Percentiles rank a stretch among this genome's conserved stretches.
Conservation (phyloP, 2,113 vertebrate species). For the Muscicapa adusta region DNA sequence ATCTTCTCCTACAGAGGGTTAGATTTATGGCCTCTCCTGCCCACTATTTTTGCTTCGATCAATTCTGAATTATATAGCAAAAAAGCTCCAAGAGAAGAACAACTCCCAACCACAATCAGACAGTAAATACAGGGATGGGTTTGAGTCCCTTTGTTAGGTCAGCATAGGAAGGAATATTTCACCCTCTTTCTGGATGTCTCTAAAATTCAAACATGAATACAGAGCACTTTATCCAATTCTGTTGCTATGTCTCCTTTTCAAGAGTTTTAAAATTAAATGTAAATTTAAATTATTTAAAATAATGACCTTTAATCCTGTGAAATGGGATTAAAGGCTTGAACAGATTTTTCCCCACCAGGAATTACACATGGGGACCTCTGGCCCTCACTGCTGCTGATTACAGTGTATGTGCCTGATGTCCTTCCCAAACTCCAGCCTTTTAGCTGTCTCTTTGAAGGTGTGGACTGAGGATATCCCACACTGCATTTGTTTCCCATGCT, state of each 20-base stretch:
- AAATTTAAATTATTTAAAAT: not conserved
- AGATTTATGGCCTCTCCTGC: conserved; percentile 13
- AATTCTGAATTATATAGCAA: not conserved
- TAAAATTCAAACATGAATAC: not conserved
- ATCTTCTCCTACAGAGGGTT: not conserved
- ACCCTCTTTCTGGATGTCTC: not conserved
- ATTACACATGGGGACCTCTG: not conserved
- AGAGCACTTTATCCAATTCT: not conserved
- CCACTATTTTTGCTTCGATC: not conserved
- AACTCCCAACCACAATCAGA: not conserved
- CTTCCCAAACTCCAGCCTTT: not conserved
- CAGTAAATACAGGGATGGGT: not conserved
- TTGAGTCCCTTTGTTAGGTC: not conserved
- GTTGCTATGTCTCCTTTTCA: not conserved
- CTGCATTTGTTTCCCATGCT: not conserved
- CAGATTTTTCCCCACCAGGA: not conserved
- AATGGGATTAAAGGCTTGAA: not conserved
- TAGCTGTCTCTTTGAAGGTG: not conserved
- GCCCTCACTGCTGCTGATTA: not conserved
- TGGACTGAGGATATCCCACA: not conserved
- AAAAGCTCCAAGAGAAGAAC: not conserved
- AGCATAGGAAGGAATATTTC: not conserved
- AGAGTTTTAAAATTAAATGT: not conserved
- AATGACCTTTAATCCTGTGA: not conserved
- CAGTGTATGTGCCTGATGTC: not conserved